Evolutionary conservation across 2,888 invertebrate species (phyloP).

Genomic region (Notocelia uddmanniana): DNA sequence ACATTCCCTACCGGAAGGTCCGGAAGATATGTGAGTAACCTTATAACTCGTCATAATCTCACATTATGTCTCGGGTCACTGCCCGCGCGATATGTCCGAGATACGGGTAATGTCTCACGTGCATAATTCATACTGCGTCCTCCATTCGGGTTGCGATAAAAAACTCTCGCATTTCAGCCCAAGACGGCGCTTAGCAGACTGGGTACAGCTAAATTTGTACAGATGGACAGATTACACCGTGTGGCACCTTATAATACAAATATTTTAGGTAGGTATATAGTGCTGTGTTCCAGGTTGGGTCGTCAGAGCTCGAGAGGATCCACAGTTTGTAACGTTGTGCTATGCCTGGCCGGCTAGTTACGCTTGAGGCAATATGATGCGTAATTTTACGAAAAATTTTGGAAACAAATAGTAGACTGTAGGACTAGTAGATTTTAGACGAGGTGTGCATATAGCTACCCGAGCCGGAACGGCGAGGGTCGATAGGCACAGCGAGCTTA

Average conservation of each 20-base stretch:
- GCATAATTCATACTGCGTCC: constrained; percentile 74
- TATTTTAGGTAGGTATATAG: no score
- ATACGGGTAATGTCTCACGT: constrained; percentile 51
- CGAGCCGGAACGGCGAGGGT: no score
- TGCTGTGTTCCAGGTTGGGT: no score
- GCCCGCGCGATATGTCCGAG: constrained; percentile 50
- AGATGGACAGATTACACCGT: neutral
- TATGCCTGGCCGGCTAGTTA: no score
- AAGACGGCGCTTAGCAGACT: constrained; percentile 58
- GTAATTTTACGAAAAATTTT: no score
- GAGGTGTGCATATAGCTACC: no score
- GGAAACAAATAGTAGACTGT: no score
- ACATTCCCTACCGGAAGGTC: neutral
- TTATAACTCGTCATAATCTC: constrained; percentile 28
- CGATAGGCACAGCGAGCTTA: no score
- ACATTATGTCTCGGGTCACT: constrained; percentile 15
- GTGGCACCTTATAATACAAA: neutral
- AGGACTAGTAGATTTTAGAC: no score
- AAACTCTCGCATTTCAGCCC: constrained; percentile 69
- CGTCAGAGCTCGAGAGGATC: no score
- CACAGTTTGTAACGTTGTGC: no score
- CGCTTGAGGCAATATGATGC: no score
- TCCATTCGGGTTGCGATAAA: constrained; percentile 67
- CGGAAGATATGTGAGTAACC: neutral
- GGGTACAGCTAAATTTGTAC: constrained; percentile 24